These are phyloP conservation scores for Dendrolimus houi DNA, from an alignment of 2,888 invertebrate genomes.

Conservation along the genomic window DNA sequence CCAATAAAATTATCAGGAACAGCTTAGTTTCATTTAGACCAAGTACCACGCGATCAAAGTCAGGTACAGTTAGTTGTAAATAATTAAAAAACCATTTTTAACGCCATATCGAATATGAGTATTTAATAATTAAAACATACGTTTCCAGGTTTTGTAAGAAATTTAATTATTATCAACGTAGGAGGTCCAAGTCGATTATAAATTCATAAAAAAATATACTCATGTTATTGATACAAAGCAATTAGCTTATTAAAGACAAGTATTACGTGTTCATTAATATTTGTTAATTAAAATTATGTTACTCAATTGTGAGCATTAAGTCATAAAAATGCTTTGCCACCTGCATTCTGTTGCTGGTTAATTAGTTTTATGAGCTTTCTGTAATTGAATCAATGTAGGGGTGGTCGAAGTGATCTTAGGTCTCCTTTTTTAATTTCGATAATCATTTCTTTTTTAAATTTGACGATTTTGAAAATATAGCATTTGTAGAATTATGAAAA, in stretches of 20 bases:
- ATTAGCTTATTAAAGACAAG: neutral
- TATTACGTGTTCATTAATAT: neutral
- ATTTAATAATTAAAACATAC: too few relatives aligned
- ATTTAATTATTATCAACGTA: neutral
- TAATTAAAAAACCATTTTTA: too few relatives aligned
- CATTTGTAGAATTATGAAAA: too few relatives aligned
- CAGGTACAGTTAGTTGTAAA: too few relatives aligned
- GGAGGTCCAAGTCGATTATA: neutral
- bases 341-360: constrained; percentile 30
- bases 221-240: neutral
- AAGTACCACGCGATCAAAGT: too few relatives aligned
- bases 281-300: neutral
- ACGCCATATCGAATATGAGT: too few relatives aligned
- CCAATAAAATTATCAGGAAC: too few relatives aligned
- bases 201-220: neutral
- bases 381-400: neutral
- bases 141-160: neutral
- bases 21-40: too few relatives aligned
- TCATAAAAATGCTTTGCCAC: constrained; percentile 20
- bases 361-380: constrained; percentile 32
- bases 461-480: too few relatives aligned
- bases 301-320: constrained; percentile 9
- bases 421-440: too few relatives aligned
- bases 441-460: too few relatives aligned
- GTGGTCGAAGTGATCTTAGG: neutral